A percentile compares a stretch with the other conserved stretches of the same genome.
Evolutionary conservation across 2,888 invertebrate species (phyloP).

Genomic region (Sylvicola cinctus): DNA sequence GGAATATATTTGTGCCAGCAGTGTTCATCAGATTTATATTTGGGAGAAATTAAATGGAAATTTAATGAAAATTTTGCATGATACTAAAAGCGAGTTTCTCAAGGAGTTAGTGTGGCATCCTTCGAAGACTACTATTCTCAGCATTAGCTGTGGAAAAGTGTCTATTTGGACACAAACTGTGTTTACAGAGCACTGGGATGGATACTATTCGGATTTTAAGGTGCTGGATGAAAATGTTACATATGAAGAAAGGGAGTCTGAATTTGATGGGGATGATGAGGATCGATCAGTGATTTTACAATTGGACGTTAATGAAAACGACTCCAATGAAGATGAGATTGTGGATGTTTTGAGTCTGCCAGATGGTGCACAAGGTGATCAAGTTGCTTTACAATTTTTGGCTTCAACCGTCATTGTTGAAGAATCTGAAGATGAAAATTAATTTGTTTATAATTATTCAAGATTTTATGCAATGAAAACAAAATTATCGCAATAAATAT

Average conservation of each 20-base stretch:
- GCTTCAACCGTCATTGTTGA: no score
- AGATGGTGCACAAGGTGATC: no score
- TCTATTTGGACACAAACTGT: slow-evolving; percentile 95
- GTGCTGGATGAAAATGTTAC: slow-evolving; percentile 94
- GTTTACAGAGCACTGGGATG: slow-evolving; percentile 97
- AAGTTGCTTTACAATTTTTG: no score
- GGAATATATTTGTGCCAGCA: slow-evolving; percentile 89
- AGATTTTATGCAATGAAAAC: no score
- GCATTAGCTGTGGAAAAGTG: slow-evolving; percentile 76
- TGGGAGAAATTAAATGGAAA: slow-evolving; percentile 93
- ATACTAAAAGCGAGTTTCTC: no score
- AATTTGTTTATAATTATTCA: no score
- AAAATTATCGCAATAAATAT: no score
- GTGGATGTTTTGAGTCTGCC: no score
- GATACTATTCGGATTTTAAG: slow-evolving; percentile 93
- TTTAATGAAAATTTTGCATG: slow-evolving; percentile 87
- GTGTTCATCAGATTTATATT: slow-evolving; percentile 76
- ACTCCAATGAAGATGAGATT: no score
- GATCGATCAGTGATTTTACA: slow-evolving; percentile 38
- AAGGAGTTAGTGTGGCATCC: slow-evolving; percentile 98
- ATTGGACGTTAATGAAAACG: neutral
- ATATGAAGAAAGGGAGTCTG: slow-evolving; percentile 88
- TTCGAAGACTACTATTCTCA: slow-evolving; percentile 79
- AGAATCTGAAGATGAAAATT: no score
- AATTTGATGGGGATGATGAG: slow-evolving; percentile 88